Percentiles rank a stretch among this genome's conserved stretches.
phyloP scores from a whole-genome alignment of 1,140 invertebrate genomes.

The Eurosta solidaginis region DNA sequence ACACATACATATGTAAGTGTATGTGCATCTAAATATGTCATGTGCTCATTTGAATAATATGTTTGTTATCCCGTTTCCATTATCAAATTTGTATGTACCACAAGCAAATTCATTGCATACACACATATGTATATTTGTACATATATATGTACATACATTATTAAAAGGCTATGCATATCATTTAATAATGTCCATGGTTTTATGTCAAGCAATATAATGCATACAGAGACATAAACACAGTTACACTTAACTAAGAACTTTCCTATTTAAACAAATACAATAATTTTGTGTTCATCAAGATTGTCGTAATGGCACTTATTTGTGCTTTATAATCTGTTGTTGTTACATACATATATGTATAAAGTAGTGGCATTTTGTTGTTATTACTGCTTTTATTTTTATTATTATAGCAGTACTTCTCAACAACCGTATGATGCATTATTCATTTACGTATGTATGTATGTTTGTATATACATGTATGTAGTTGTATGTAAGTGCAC shows the following conservation, averaged over 20 bases:
- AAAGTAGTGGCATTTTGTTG: background rate
- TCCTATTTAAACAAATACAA: background rate
- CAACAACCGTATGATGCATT: background rate
- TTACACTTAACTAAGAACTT: background rate
- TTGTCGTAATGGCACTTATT: conserved; percentile 13
- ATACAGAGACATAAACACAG: background rate
- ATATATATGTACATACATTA: background rate
- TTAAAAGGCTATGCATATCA: background rate
- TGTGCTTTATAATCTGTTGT: background rate
- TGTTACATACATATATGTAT: background rate
- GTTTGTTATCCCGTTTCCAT: no score
- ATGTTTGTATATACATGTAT: background rate
- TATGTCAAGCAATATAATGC: background rate
- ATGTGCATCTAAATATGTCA: background rate
- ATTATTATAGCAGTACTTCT: background rate
- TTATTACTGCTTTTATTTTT: background rate
- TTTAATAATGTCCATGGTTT: background rate
- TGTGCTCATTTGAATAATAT: no score
- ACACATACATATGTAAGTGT: background rate
- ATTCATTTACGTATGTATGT: background rate
- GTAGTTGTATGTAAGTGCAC: background rate
- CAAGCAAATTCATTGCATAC: background rate
- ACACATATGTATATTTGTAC: background rate
- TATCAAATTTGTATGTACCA: no score
- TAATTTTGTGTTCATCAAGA: conserved; percentile 18